phyloP scores from a whole-genome alignment of 2,888 invertebrate species.

The Seira ritae region DNA sequence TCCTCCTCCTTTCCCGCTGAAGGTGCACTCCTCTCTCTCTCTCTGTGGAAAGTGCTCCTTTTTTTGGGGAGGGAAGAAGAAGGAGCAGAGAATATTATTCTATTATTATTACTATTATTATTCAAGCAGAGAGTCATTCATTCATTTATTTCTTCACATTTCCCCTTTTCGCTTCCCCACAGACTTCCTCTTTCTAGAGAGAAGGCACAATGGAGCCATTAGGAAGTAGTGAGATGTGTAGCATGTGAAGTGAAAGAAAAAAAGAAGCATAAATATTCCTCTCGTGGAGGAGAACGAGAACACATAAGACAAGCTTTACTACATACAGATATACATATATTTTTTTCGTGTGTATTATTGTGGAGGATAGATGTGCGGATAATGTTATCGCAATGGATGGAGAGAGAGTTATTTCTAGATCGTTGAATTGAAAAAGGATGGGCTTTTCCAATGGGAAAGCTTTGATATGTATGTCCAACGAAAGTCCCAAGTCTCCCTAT shows the following conservation, averaged over 20 bases:
- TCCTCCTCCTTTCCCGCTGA: neutral
- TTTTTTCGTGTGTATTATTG: conserved; percentile 38
- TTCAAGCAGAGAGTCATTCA: conserved; percentile 46
- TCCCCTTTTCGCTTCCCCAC: conserved; percentile 29
- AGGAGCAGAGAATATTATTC: conserved; percentile 43
- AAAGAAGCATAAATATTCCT: conserved; percentile 10
- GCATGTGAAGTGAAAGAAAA: conserved; percentile 7
- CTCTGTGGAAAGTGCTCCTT: neutral
- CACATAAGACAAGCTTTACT: neutral
- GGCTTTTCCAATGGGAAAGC: conserved; percentile 4
- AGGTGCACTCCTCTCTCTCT: neutral
- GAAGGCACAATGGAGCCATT: conserved; percentile 46
- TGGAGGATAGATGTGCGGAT: conserved; percentile 40
- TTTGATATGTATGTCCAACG: neutral
- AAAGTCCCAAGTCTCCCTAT: neutral
- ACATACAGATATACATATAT: neutral
- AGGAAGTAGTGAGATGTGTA: conserved; percentile 10
- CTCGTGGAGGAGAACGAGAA: no score
- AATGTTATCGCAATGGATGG: conserved; percentile 55
- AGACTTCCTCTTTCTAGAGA: conserved; percentile 7
- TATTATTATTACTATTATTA: conserved; percentile 45
- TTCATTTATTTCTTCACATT: conserved; percentile 51
- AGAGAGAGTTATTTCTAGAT: conserved; percentile 52
- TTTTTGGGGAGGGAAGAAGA: neutral
- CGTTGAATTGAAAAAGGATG: conserved; percentile 60